These are phyloP conservation scores for Isurus oxyrinchus DNA, from an alignment of 2,113 vertebrate genomes.

Conservation along the genomic window DNA sequence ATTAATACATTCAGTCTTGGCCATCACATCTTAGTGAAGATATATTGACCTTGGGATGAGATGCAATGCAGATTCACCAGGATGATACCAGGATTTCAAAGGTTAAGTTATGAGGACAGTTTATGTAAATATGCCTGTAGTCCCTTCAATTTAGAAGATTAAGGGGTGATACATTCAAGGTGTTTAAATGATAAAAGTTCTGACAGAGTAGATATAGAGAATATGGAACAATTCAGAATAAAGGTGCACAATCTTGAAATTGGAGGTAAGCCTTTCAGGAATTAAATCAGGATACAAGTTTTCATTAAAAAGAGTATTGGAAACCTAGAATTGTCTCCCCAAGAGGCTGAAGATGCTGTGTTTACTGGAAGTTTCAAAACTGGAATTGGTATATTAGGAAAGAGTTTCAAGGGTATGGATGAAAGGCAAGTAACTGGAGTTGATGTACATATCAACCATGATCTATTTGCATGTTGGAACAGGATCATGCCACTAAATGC, in stretches of 20 bases:
- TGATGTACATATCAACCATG: not conserved
- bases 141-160: not conserved
- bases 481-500: not conserved
- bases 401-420: not conserved
- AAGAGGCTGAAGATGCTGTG: no score
- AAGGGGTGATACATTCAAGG: not conserved
- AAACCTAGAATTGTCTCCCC: no score
- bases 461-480: not conserved
- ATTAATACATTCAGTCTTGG: no score
- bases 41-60: no score
- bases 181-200: not conserved
- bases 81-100: not conserved
- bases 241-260: no score
- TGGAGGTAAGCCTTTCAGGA: not conserved
- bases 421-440: not conserved
- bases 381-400: not conserved
- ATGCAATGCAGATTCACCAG: not conserved
- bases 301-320: not conserved
- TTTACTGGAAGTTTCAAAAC: no score
- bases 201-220: not conserved
- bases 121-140: not conserved
- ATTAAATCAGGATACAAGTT: not conserved
- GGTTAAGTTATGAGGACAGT: not conserved
- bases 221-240: not conserved
- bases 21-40: no score